Percentiles rank a stretch among this genome's conserved stretches.
These are phyloP conservation scores for Araneus ventricosus DNA, from an alignment of 1,140 invertebrate genomes.

Conservation along the genomic window DNA sequence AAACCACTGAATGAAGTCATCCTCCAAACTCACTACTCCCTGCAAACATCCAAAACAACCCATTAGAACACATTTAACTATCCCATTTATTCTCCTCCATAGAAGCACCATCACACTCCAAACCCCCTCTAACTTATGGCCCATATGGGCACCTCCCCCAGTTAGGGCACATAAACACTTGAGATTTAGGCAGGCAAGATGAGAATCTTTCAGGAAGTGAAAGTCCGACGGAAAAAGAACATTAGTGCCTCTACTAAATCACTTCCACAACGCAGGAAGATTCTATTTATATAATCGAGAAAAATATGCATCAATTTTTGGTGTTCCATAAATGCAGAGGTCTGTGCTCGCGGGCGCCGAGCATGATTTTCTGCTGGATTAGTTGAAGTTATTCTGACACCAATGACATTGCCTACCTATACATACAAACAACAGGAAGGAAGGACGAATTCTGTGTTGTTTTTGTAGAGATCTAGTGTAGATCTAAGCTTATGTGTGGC, in stretches of 20 bases:
- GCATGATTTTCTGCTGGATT: background rate
- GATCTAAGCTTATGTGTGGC: background rate
- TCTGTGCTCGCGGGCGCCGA: background rate
- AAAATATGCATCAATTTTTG: constrained; percentile 25
- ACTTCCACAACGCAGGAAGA: background rate
- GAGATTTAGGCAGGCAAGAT: background rate
- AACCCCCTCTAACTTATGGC: background rate
- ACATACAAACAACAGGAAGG: background rate
- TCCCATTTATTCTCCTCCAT: background rate
- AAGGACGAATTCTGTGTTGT: background rate
- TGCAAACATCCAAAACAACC: background rate
- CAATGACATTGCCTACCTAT: background rate
- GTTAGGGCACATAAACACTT: constrained; percentile 19
- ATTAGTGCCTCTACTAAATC: constrained; percentile 33
- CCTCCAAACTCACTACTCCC: background rate
- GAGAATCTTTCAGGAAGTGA: constrained; percentile 13
- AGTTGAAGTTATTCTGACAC: background rate
- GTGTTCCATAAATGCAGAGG: constrained; percentile 14
- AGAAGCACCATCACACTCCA: background rate
- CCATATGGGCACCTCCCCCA: background rate
- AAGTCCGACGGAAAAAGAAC: background rate
- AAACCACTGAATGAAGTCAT: constrained; percentile 10
- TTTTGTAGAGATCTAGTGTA: background rate
- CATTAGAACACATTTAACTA: background rate
- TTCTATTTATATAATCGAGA: constrained; percentile 22